Percentiles rank a stretch among this genome's conserved stretches.
phyloP scores from a whole-genome alignment of 2,113 vertebrate genomes.

The Recurvirostra avosetta region DNA sequence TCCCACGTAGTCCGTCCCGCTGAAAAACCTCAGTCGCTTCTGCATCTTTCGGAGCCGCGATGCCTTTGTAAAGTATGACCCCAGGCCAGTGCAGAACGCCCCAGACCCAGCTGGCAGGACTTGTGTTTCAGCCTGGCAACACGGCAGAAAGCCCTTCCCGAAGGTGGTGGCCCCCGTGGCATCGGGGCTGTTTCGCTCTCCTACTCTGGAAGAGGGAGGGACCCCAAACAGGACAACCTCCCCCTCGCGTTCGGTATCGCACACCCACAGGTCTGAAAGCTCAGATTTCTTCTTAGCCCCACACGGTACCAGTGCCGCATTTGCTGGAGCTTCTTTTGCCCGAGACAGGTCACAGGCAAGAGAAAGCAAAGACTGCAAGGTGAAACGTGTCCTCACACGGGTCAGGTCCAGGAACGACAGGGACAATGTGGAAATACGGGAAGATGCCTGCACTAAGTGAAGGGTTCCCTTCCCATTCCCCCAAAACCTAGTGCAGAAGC shows the following conservation, averaged over 20 bases:
- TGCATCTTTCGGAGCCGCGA: neutral
- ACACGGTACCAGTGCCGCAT: neutral
- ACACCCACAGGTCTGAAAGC: neutral
- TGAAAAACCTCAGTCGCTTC: neutral
- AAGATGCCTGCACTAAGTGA: neutral
- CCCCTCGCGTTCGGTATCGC: rapidly evolving
- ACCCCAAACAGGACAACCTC: neutral
- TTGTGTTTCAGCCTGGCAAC: neutral
- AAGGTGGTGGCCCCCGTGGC: neutral
- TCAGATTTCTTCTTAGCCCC: neutral
- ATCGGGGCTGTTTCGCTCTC: rapidly evolving
- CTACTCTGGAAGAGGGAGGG: neutral
- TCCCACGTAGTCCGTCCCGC: neutral
- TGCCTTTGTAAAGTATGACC: neutral
- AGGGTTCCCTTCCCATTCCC: neutral
- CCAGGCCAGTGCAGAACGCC: neutral
- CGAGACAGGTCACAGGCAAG: neutral
- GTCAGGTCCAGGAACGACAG: neutral
- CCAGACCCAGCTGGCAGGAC: neutral
- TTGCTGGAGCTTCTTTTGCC: neutral
- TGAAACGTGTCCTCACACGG: neutral
- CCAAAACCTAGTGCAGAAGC: neutral
- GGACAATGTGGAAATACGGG: neutral
- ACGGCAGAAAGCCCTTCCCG: neutral
- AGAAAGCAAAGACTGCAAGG: neutral